Evolutionary conservation across 2,797 vertebrate species (phyloP).

Genomic region (Sebastiscus albofasciatus): DNA sequence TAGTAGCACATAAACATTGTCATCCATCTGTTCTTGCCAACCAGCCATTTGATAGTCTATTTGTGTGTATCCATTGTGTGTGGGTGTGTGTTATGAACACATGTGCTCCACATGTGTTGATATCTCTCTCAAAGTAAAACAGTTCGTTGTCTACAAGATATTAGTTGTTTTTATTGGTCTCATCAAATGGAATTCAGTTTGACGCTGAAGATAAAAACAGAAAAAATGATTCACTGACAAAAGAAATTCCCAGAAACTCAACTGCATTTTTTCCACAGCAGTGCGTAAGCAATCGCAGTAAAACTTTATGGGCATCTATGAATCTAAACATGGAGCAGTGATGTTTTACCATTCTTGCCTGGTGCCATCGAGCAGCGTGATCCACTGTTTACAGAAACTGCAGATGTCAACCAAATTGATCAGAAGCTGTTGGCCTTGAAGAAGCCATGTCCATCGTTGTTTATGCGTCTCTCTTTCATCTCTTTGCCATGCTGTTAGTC

Average conservation of each 20-base stretch:
- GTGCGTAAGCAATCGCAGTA: conserved; percentile 6
- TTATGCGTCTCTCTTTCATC: conserved; percentile 25
- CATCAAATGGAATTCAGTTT: conserved; percentile 43
- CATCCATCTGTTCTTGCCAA: background rate
- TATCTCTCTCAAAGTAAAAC: conserved; percentile 30
- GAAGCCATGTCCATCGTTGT: conserved; percentile 10
- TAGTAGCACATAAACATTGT: background rate
- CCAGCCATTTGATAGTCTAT: background rate
- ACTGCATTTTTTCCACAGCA: conserved; percentile 33
- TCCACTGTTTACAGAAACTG: conserved; percentile 20
- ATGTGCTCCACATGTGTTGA: conserved; percentile 46
- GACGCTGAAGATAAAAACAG: conserved; percentile 34
- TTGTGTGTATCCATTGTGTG: background rate
- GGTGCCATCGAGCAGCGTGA: conserved; percentile 26
- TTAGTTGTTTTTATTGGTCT: conserved; percentile 36
- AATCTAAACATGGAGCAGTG: conserved; percentile 35
- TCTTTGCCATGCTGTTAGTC: background rate
- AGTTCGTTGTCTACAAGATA: conserved; percentile 27
- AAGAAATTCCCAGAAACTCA: conserved; percentile 24
- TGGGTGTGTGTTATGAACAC: conserved; percentile 26
- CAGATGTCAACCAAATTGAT: conserved; percentile 21
- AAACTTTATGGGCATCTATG: conserved; percentile 36
- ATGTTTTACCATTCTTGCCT: conserved; percentile 40
- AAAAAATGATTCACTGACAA: conserved; percentile 14
- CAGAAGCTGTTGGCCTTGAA: background rate